Percentiles rank a stretch among this genome's conserved stretches.
Evolutionary conservation across 2,113 vertebrate genomes (phyloP).

Genomic region (Dipodomys spectabilis): DNA sequence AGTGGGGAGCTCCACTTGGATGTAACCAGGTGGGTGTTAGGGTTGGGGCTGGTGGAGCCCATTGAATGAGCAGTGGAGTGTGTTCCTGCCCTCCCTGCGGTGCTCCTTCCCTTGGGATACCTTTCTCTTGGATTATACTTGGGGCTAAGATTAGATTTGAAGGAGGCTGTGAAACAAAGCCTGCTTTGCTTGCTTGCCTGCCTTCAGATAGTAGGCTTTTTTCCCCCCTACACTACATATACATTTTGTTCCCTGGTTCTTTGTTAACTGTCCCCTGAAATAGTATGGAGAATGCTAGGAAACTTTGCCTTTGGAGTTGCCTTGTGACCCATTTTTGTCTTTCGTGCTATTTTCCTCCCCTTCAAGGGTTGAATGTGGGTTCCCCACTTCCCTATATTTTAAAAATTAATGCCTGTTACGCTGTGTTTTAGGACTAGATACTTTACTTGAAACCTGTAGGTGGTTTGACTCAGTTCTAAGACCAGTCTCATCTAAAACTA

Average conservation of each 20-base stretch:
- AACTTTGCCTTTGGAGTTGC: not conserved
- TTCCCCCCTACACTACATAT: not conserved
- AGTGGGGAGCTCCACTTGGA: conserved; percentile 19
- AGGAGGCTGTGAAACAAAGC: conserved; percentile 36
- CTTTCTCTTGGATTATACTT: not conserved
- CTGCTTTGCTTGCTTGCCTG: not conserved
- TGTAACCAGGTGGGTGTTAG: not conserved
- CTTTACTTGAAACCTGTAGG: not conserved
- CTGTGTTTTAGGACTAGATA: not conserved
- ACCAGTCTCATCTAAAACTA: not conserved
- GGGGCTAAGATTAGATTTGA: not conserved
- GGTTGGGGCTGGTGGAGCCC: not conserved
- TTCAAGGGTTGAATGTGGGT: conserved; percentile 30
- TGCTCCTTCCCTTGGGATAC: not conserved
- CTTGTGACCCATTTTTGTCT: not conserved
- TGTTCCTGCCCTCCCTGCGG: not conserved
- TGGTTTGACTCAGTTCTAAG: not conserved
- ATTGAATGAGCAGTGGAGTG: conserved; percentile 17
- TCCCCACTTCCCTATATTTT: not conserved
- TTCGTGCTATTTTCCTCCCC: not conserved
- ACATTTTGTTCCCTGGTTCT: not conserved
- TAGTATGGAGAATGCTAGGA: not conserved
- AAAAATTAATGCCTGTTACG: not conserved
- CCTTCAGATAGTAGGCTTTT: not conserved
- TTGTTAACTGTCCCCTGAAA: not conserved